phyloP scores from a whole-genome alignment of 2,888 invertebrate species.

The Diadegma fenestrale region DNA sequence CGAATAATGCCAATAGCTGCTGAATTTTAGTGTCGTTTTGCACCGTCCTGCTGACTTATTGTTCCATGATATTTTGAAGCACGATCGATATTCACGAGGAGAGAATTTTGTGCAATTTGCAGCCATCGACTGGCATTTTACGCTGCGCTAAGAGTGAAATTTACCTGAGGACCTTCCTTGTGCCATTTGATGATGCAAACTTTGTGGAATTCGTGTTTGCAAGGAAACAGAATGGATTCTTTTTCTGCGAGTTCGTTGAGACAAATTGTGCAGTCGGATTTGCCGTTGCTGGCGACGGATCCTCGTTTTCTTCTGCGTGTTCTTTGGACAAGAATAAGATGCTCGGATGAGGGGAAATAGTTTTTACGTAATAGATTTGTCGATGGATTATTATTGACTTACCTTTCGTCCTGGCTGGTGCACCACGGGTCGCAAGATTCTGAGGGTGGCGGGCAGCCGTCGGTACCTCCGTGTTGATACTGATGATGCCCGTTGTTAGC shows the following conservation, averaged over 20 bases:
- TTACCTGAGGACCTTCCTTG: conserved; percentile 68
- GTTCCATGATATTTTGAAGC: no score
- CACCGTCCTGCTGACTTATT: no score
- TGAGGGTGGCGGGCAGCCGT: background rate
- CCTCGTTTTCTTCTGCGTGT: conserved; percentile 66
- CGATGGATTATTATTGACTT: background rate
- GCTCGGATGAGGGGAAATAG: background rate
- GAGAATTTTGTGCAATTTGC: background rate
- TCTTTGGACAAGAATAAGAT: conserved; percentile 43
- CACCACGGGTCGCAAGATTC: conserved; percentile 23
- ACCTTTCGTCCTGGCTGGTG: conserved; percentile 30
- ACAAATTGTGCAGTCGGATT: conserved; percentile 70
- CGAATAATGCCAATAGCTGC: no score
- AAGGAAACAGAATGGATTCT: conserved; percentile 66
- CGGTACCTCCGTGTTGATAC: conserved; percentile 47
- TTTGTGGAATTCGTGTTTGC: conserved; percentile 72
- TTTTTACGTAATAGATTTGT: background rate
- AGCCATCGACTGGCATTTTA: background rate
- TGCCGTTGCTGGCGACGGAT: conserved; percentile 53
- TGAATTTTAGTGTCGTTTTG: no score
- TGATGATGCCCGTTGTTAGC: conserved; percentile 57
- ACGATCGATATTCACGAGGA: no score
- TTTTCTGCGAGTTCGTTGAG: conserved; percentile 59
- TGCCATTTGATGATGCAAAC: conserved; percentile 72
- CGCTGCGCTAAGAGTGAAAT: background rate